Conservation (phyloP, 2,888 invertebrate species). For the Operophtera brumata region DNA sequence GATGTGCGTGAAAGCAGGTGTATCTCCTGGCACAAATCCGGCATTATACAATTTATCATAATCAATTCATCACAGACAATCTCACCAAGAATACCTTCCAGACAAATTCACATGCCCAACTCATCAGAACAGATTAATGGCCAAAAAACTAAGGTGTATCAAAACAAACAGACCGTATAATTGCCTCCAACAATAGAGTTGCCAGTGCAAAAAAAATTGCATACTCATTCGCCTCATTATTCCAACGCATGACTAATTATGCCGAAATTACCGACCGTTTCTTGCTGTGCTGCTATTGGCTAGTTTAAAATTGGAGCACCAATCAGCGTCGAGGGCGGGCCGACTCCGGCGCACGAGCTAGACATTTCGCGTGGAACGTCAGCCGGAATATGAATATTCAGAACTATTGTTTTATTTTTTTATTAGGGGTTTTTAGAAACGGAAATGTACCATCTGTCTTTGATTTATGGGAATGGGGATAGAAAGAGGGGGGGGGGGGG, state of each 20-base stretch:
- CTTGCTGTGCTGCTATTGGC: slow-evolving; percentile 62
- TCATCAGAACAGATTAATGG: slow-evolving; percentile 21
- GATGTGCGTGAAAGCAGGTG: too few relatives aligned
- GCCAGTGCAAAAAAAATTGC: slow-evolving; percentile 34
- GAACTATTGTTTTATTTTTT: slow-evolving; percentile 26
- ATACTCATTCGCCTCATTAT: slow-evolving; percentile 46
- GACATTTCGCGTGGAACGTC: slow-evolving; percentile 40
- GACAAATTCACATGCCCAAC: slow-evolving; percentile 21
- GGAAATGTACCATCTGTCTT: slow-evolving; percentile 32
- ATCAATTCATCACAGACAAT: neutral
- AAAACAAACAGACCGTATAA: slow-evolving; percentile 33
- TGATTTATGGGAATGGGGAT: slow-evolving; percentile 27
- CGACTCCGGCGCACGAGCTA: slow-evolving; percentile 69
- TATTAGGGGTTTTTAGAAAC: slow-evolving; percentile 23
- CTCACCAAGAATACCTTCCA: slow-evolving; percentile 16
- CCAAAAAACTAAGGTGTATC: slow-evolving; percentile 24
- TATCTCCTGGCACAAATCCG: too few relatives aligned
- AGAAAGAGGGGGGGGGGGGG: neutral
- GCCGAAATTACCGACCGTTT: slow-evolving; percentile 70
- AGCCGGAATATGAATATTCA: slow-evolving; percentile 61
- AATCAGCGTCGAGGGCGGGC: slow-evolving; percentile 69
- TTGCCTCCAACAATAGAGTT: slow-evolving; percentile 38
- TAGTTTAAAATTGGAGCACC: slow-evolving; percentile 62
- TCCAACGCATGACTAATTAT: slow-evolving; percentile 75
- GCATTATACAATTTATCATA: neutral